Base-by-base conservation (phyloP, 2,888 invertebrate species). In the Melitaea athalia region DNA sequence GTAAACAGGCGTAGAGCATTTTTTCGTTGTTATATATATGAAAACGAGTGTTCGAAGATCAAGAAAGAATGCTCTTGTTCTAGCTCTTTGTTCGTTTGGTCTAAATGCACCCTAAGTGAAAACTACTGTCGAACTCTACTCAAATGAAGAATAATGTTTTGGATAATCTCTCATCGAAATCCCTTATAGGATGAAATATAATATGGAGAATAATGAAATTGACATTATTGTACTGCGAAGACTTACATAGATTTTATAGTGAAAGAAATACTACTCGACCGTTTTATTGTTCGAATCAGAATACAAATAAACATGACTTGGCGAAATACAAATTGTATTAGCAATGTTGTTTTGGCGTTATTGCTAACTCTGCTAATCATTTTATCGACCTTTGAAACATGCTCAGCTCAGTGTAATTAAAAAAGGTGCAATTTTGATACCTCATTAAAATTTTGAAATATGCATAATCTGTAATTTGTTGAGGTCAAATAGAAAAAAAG, bases 231-330 rank as follows among this genome's bases (percentile, higher is more conserved):
- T 55, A n/a, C 55, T 33, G 55, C 15, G 15, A n/a, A 14, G 15
- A n/a, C 42, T 33, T 3, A 55, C 1, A 33, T n/a, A n/a, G n/a
- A n/a, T n/a, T n/a, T n/a, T 38, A 38, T 42, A 8, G 42, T 15
- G 42, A 57, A 42, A 57, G 5, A 38, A 55, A 55, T n/a, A 17
- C 42, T 7, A 57, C 10, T 17, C 10, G 15, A 57, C 10, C 38
- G 14, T 38, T 15, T 15, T 42, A 57, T 57, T 42, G 57, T 57
- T 57, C 12, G 38, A 38, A 57, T 57, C 38, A 15, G 57, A n/a
- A 42, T 42, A 42, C 42, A 38, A 38, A 42, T 31, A 42, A 14
- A 14, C 53, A 55, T 55, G 53, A 55, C 31, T 55, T 55, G 14
- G 53, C 53, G 31, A 55, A 55, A 55, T n/a, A 33, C 31, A 55